These are phyloP conservation scores for Saturnia japonica DNA, from an alignment of 2,888 invertebrate species.

Conservation along the genomic window DNA sequence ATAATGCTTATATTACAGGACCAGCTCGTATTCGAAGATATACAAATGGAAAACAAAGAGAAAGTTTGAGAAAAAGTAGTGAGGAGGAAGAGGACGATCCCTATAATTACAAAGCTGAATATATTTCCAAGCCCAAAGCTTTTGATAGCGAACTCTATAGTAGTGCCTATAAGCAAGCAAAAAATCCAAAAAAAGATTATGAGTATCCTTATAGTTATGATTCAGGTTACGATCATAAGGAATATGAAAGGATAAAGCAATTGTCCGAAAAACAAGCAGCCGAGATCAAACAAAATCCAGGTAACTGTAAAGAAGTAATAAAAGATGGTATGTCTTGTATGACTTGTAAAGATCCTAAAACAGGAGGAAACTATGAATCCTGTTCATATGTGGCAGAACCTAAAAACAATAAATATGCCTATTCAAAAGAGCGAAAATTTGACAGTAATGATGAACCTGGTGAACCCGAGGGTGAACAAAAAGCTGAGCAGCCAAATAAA, in stretches of 20 bases:
- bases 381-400: constrained; percentile 90
- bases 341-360: constrained; percentile 88
- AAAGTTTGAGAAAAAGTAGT: constrained; percentile 60
- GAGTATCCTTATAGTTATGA: constrained; percentile 77
- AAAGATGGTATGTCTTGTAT: constrained; percentile 86
- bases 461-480: constrained; percentile 68
- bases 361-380: constrained; percentile 89
- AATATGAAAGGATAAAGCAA: constrained; percentile 81
- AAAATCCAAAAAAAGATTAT: constrained; percentile 67
- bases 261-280: constrained; percentile 84
- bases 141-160: constrained; percentile 74
- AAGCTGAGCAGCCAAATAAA: constrained; percentile 58
- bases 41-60: constrained; percentile 69
- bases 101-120: constrained; percentile 78
- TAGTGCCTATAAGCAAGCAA: constrained; percentile 70
- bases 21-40: constrained; percentile 75
- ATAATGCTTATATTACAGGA: constrained; percentile 73
- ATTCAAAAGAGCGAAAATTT: constrained; percentile 84
- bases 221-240: constrained; percentile 77
- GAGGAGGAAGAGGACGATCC: constrained; percentile 71
- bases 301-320: constrained; percentile 84
- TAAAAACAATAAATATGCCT: constrained; percentile 86
- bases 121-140: constrained; percentile 75
- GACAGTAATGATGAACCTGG: constrained; percentile 82
- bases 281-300: constrained; percentile 83